Evolutionary conservation across 2,888 invertebrate species (phyloP), one percentile per base, ranked within the genome.

Genomic region (Amphipyra tragopoginis): DNA sequence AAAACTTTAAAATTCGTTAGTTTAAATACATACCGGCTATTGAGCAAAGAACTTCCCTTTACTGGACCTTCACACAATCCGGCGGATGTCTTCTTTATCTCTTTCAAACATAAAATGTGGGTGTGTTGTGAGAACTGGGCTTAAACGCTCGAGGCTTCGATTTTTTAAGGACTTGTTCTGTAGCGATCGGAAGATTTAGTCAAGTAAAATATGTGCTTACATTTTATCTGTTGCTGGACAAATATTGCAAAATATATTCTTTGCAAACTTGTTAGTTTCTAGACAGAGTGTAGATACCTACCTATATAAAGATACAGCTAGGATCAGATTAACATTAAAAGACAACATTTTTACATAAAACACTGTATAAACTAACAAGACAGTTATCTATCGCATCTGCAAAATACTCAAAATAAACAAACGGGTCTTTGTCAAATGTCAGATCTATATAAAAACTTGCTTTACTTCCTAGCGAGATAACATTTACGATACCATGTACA

Each of bases 11-110:
- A 63, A 64, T 53, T 66, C 54, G 60, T 44, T 48, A 63, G 65
- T 72, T 70, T 73, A 64, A 76, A 68, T 70, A 70, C 56, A 59
- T 70, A 56, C 39, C 54, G 44, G 45, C 21, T 14, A 57, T 73
- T 59, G 55, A 57, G 66, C 64, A 68, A 77, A 61, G 66, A 61
- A 82, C 77, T 80, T 84, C 78, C 81, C 80, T 76, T 50, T 75
- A 71, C 71, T 74, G 75, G 75, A 82, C 82, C 83, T 86, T 86
- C 82, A 86, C 77, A 84, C 79, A 86, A 84, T 86, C 88, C 88
- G 89, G 91, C 93, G 93, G 93, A 93, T 89, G 90, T 89, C 82
- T 86, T 77, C 75, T 85, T 93, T 92, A 93, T 93, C 93, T 90
- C 75, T 66, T 72, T 86, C 84, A 86, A 88, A 91, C 84, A 90